A percentile compares a stretch with the other conserved stretches of the same genome.
phyloP scores from a whole-genome alignment of 2,113 vertebrate genomes.

The Halichoeres trimaculatus region DNA sequence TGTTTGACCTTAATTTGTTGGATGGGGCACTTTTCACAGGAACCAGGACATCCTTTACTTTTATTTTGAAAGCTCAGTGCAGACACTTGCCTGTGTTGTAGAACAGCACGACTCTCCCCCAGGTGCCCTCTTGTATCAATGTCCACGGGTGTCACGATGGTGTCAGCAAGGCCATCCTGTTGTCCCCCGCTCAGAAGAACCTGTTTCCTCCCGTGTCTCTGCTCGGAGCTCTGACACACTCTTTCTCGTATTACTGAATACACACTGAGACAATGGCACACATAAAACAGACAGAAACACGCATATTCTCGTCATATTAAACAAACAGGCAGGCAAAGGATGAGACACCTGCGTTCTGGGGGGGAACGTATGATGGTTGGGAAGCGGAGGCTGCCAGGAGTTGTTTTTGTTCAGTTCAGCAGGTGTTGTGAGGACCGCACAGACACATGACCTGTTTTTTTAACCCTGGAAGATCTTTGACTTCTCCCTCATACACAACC shows the following conservation, averaged over 20 bases:
- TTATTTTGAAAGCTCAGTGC: slow-evolving; percentile 51
- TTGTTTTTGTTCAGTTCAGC: slow-evolving; percentile 27
- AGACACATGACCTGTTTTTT: slow-evolving; percentile 50
- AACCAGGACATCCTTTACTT: slow-evolving; percentile 20
- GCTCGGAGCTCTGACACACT: slow-evolving; percentile 39
- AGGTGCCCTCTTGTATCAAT: slow-evolving; percentile 57
- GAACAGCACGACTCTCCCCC: slow-evolving; percentile 39
- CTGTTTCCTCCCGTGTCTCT: slow-evolving; percentile 70
- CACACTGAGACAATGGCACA: slow-evolving; percentile 70
- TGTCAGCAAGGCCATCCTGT: slow-evolving; percentile 69
- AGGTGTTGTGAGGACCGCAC: slow-evolving; percentile 38
- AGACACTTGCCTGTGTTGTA: slow-evolving; percentile 25
- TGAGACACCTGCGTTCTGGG: slow-evolving; percentile 48
- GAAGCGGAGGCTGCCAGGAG: slow-evolving; percentile 13
- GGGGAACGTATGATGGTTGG: slow-evolving; percentile 16
- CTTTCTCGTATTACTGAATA: slow-evolving; percentile 77
- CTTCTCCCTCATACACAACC: slow-evolving; percentile 11
- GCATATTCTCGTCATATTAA: slow-evolving; percentile 25
- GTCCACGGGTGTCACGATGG: slow-evolving; percentile 47
- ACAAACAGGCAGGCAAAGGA: slow-evolving; percentile 34
- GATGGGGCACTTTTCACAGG: slow-evolving; percentile 9
- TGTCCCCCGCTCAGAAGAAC: slow-evolving; percentile 60
- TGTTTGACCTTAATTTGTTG: neutral
- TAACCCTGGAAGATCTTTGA: slow-evolving; percentile 50
- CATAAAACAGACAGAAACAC: slow-evolving; percentile 32